Evolutionary conservation across 2,113 vertebrate genomes (phyloP).

Genomic region (Marcusenius ussheri): DNA sequence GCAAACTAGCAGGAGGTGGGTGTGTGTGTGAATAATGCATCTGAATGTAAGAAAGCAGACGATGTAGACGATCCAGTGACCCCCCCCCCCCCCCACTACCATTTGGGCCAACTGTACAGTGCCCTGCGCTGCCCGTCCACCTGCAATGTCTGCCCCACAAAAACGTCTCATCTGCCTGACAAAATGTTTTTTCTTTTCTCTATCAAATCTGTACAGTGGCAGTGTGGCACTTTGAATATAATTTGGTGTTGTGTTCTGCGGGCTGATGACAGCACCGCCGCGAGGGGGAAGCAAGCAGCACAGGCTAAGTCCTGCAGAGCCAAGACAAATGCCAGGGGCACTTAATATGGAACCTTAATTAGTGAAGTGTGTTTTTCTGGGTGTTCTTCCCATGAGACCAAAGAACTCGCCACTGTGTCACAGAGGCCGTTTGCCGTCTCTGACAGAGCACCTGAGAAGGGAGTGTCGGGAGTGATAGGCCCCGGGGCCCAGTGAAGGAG

Average conservation of each 20-base stretch:
- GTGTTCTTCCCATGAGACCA: neutral
- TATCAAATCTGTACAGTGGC: conserved; percentile 39
- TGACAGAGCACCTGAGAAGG: neutral
- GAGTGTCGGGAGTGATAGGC: neutral
- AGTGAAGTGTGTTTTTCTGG: neutral
- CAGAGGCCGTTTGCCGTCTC: neutral
- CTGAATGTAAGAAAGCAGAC: neutral
- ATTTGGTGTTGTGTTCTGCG: conserved; percentile 29
- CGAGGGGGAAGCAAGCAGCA: conserved; percentile 13
- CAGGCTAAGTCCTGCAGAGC: conserved; percentile 31
- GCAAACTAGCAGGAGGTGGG: neutral
- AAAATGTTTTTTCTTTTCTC: conserved; percentile 28
- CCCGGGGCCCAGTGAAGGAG: neutral
- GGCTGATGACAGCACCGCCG: conserved; percentile 36
- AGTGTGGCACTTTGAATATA: conserved; percentile 30
- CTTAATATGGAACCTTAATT: neutral
- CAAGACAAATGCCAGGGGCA: conserved; percentile 31
- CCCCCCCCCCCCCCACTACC: neutral
- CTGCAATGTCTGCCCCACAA: neutral
- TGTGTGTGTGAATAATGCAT: neutral
- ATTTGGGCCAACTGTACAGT: neutral
- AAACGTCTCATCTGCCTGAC: conserved; percentile 22
- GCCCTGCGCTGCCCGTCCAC: conserved; percentile 7
- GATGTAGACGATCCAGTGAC: neutral
- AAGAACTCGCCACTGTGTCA: neutral